Base-by-base conservation (phyloP, 2,113 vertebrate species). In the Cryptotis parvus region DNA sequence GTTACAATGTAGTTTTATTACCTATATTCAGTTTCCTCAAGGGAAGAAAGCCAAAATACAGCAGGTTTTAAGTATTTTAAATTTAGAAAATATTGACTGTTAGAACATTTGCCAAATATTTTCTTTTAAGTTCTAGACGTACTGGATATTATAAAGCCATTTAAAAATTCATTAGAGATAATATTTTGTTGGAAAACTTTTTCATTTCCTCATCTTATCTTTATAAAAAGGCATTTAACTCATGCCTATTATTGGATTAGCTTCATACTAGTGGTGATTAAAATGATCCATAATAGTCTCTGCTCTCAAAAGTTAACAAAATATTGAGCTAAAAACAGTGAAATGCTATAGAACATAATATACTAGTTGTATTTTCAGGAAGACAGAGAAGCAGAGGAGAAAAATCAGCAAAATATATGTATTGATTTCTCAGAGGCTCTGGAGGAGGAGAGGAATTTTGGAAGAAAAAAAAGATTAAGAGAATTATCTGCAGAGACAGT, bases 391-490 rank as follows among this genome's bases (percentile, higher is more conserved):
- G 12, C 6, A 72, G 27, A 89, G 15, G 33, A 33, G 2, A 22
- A 85, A 76, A 8, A 6, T 0, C 29, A 89, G 31, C 49, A 35
- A 31, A 70, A 10, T 78, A 3, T 72, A 0, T 72, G 1, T 33
- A 4, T 9, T 90, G 3, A 2, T 61, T 37, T 84, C 9, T 74
- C 68, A 61, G 11, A 65, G 33, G 1, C 33, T 75, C 22, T 77
- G 81, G 16, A 43, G 10, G 3, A 52, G 55, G 43, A 94, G 7
- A 89, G 49, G 24, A 91, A 87, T 61, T 74, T 91, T 65, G 63
- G 2, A 65, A 91, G 37, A 92, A 89, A 49, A 72, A 76, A 84
- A 76, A 78, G 26, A 90, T 26, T 65, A 52, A 37, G 35, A 81
- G 14, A 81, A 12, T 90, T 82, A 84, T 12, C 73, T 43, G 20